Evolutionary conservation across 2,888 invertebrate genomes (phyloP), one percentile per base, ranked within the genome.

Genomic region (Mesoligia furuncula): DNA sequence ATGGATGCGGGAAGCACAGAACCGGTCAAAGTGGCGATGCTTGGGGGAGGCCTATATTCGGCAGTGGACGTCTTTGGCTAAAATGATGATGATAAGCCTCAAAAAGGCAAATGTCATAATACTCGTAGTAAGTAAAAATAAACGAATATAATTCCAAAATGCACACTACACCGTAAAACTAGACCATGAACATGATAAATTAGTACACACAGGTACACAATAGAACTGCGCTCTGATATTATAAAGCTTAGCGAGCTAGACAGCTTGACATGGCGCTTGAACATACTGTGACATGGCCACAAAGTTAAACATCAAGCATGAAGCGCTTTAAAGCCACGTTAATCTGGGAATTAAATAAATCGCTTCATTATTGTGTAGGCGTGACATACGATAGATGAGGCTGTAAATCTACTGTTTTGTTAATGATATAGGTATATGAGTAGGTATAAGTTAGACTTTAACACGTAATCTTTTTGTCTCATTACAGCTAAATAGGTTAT

Each of bases 261-360:
- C 79, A 78, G 59, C 39, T 73, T 48, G 57, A 68, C 54, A 36
- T 13, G 27, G 13, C 27, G 36, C 15, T 81, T 57, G 51, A 59
- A 72, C 78, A 71, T 11, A 45, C 20, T 45, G n/a, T 62, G 51
- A 70, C 51, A 57, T 64, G 31, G 20, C 83, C 31, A 65, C 36
- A 73, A 45, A 59, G 67, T 15, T 70, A 9, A 64, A 24, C n/a
- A 59, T 31, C 6, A 24, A 72, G 57, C 31, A 39, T n/a, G 13
- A 83, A 83, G 39, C 68, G 54, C 51, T 68, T 64, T 83, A 61
- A 20, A 73, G 13, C 66, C 7, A 71, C 24, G 15, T 61, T 76
- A 51, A 69, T 80, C 36, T 66, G 42, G 20, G 51, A 68, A 27
- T 76, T 20, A 64, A 59, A 68, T 65, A 69, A 69, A 65, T n/a